Evolutionary conservation across 2,797 vertebrate genomes (phyloP), one percentile per base, ranked within the genome.

Genomic region (Anguilla megastoma): DNA sequence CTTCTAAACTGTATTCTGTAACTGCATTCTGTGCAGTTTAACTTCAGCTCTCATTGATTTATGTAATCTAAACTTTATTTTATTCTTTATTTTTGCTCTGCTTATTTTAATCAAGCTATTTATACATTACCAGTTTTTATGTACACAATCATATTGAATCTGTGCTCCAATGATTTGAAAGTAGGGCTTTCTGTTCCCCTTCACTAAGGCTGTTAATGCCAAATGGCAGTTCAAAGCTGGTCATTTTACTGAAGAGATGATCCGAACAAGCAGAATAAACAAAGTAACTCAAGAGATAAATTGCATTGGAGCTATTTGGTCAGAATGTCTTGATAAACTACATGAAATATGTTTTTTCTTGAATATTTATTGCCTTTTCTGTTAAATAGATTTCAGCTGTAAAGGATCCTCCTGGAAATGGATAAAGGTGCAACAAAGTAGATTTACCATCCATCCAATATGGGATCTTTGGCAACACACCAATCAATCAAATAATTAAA

Each of bases 161-260:
- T 48, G 21, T 50, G 79, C 79, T 82, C 45, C 45, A 82, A 9
- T 82, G 45, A 50, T 82, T 50, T 82, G 18, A 80, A 80, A 50
- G 41, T 4, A n/a, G 18, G 18, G 21, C 41, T 82, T 82, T 82
- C 79, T 50, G 79, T 45, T 82, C 79, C 79, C 50, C 45, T 27
- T 45, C 76, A 80, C 41, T 21, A 7, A 45, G 4, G 18, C 33
- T 45, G 1, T 82, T 45, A 50, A 82, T 82, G 79, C 74, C 74
- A 41, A 76, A 36, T 21, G 33, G 24, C 41, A 50, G 45, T n/a
- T 82, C 1, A 50, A 82, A 50, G 45, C 41, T 50, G 24, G 45
- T 82, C 79, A 24, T 50, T 48, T 82, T 82, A 6, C 45, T 50
- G 79, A 82, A 48, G 79, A 82, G 41, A 50, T 82, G 79, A 82